Evolutionary conservation across 2,797 vertebrate species (phyloP).

Genomic region (Gymnodraco acuticeps): DNA sequence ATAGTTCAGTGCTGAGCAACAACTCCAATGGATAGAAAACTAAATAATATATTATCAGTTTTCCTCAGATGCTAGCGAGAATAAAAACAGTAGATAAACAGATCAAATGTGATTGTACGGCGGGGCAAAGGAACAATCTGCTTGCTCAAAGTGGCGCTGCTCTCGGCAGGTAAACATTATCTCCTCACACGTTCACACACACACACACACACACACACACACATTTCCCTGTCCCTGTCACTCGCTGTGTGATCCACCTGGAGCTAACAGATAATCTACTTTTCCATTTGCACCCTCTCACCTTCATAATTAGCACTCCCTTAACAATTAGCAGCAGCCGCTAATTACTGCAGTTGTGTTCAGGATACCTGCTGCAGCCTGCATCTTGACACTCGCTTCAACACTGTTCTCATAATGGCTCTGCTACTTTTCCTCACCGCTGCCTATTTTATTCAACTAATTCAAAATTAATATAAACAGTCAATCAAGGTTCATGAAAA

Average conservation of each 20-base stretch:
- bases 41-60: not conserved
- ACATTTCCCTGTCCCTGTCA: constrained; percentile 22
- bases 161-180: constrained; percentile 24
- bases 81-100: not conserved
- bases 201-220: too few relatives aligned
- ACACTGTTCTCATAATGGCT: constrained; percentile 22
- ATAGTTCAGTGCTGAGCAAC: constrained; percentile 8
- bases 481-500: too few relatives aligned
- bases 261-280: constrained; percentile 67
- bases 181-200: not conserved
- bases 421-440: constrained; percentile 31
- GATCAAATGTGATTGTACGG: too few relatives aligned
- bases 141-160: not conserved
- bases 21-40: not conserved
- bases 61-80: not conserved
- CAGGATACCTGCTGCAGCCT: constrained; percentile 42
- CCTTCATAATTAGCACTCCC: constrained; percentile 73
- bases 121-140: constrained; percentile 8
- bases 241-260: constrained; percentile 47
- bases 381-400: constrained; percentile 25
- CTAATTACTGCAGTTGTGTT: constrained; percentile 73
- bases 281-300: constrained; percentile 62
- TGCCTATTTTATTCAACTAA: constrained; percentile 39
- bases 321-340: constrained; percentile 76
- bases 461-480: too few relatives aligned